A percentile compares a stretch with the other conserved stretches of the same genome.
These are phyloP conservation scores for Standfussiana lucernea DNA, from an alignment of 2,888 invertebrate genomes.

Conservation along the genomic window DNA sequence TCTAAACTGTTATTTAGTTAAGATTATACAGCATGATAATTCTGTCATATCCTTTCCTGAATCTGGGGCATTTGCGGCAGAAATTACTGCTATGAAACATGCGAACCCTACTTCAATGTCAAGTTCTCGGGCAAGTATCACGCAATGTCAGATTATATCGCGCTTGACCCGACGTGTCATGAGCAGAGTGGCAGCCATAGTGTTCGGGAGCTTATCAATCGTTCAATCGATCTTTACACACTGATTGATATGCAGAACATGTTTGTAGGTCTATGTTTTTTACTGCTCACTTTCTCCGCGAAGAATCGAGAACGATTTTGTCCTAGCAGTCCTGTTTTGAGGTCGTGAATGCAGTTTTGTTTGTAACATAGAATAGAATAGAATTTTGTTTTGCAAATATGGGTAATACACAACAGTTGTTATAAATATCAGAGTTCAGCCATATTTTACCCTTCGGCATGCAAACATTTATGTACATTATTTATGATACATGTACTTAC, in stretches of 20 bases:
- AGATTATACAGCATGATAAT: slow-evolving; percentile 42
- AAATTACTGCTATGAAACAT: slow-evolving; percentile 57
- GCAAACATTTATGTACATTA: no score
- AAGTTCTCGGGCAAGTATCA: slow-evolving; percentile 67
- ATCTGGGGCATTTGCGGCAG: slow-evolving; percentile 56
- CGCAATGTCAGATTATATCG: slow-evolving; percentile 73
- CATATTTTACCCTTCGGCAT: no score
- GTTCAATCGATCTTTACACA: slow-evolving; percentile 72
- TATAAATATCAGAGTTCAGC: no score
- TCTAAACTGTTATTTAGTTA: slow-evolving; percentile 33
- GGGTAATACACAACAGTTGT: no score
- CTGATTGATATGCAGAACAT: slow-evolving; percentile 68
- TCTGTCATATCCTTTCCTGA: slow-evolving; percentile 41
- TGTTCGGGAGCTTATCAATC: slow-evolving; percentile 73
- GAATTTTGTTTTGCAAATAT: no score
- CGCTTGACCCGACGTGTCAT: slow-evolving; percentile 70
- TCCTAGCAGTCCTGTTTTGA: slow-evolving; percentile 42
- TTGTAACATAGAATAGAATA: slow-evolving; percentile 1
- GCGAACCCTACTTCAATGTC: slow-evolving; percentile 58
- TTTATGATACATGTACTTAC: no score
- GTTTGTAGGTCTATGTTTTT: slow-evolving; percentile 67
- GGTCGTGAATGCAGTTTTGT: slow-evolving; percentile 47
- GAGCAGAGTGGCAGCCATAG: slow-evolving; percentile 67
- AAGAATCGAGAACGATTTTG: slow-evolving; percentile 42
- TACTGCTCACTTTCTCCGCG: slow-evolving; percentile 66